A percentile compares a stretch with the other conserved stretches of the same genome.
Conservation (phyloP, 2,888 invertebrate species). For the Hypsopygia costalis region DNA sequence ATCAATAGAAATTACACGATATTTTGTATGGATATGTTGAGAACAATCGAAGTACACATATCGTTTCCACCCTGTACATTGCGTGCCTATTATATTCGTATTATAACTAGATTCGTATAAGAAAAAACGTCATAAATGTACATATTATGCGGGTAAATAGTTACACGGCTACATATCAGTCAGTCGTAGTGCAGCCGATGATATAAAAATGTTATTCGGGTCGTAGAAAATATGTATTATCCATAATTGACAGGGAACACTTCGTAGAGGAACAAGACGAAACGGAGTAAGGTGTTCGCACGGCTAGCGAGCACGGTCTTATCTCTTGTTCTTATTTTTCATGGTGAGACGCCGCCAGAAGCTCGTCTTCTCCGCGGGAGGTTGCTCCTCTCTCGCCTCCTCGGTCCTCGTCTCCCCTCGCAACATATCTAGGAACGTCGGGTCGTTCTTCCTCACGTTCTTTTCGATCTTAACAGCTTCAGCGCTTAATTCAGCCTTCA, state of each 20-base stretch:
- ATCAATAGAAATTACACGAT: no score
- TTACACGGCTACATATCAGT: conserved; percentile 20
- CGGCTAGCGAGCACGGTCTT: conserved; percentile 43
- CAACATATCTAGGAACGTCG: conserved; percentile 85
- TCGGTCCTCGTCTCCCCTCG: conserved; percentile 79
- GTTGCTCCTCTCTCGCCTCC: conserved; percentile 65
- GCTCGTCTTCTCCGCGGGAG: conserved; percentile 80
- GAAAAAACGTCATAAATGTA: conserved; percentile 12
- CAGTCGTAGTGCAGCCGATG: conserved; percentile 20
- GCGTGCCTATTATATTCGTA: conserved; percentile 19
- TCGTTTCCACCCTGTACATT: neutral
- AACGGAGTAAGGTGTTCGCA: conserved; percentile 43
- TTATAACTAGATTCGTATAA: conserved; percentile 23
- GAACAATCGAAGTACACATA: no score
- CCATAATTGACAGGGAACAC: conserved; percentile 20
- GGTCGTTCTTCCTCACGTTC: conserved; percentile 76
- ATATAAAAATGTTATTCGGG: conserved; percentile 5
- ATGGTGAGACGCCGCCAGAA: conserved; percentile 86
- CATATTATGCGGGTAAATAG: conserved; percentile 14
- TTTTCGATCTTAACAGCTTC: conserved; percentile 84
- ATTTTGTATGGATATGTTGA: no score
- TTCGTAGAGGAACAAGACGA: conserved; percentile 20
- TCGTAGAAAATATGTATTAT: conserved; percentile 5
- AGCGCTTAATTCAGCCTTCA: conserved; percentile 84
- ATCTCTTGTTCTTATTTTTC: conserved; percentile 85